These are phyloP conservation scores for Prorops nasuta DNA, from an alignment of 1,140 invertebrate genomes.

Conservation along the genomic window DNA sequence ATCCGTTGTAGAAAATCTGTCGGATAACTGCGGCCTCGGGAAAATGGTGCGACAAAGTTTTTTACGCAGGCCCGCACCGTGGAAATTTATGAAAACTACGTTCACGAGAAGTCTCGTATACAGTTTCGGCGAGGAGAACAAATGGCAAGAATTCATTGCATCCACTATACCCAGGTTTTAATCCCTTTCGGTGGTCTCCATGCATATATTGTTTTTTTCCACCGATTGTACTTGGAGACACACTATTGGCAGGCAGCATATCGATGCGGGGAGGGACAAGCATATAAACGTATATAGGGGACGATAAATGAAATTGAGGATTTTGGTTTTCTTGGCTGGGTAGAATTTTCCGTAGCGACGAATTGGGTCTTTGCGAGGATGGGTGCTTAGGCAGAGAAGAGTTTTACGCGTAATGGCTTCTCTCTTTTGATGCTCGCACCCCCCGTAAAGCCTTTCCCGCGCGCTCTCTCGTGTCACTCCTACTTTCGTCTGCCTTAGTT, in stretches of 20 bases:
- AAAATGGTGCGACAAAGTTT: constrained; percentile 22
- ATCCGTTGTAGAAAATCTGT: constrained; percentile 28
- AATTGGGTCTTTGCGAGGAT: no score
- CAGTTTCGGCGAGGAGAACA: not conserved
- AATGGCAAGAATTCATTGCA: constrained; percentile 15
- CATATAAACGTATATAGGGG: no score
- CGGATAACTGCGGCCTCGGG: constrained; percentile 23
- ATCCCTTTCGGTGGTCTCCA: no score
- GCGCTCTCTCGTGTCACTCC: not conserved
- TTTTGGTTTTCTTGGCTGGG: no score
- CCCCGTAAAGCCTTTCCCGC: constrained; percentile 15
- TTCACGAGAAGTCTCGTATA: constrained; percentile 27
- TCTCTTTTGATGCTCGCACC: constrained; percentile 12
- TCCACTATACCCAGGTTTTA: constrained; percentile 21
- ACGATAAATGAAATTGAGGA: no score
- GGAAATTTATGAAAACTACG: constrained; percentile 34
- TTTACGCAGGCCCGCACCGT: constrained; percentile 10
- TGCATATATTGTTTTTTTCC: no score
- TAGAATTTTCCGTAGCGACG: no score
- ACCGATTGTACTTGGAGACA: no score
- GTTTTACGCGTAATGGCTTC: no score
- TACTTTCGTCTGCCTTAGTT: constrained; percentile 18
- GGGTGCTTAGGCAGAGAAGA: no score
- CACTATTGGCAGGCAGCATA: no score
- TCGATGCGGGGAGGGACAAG: no score